phyloP scores from a whole-genome alignment of 2,888 invertebrate genomes.

The Geotrupes spiniger region DNA sequence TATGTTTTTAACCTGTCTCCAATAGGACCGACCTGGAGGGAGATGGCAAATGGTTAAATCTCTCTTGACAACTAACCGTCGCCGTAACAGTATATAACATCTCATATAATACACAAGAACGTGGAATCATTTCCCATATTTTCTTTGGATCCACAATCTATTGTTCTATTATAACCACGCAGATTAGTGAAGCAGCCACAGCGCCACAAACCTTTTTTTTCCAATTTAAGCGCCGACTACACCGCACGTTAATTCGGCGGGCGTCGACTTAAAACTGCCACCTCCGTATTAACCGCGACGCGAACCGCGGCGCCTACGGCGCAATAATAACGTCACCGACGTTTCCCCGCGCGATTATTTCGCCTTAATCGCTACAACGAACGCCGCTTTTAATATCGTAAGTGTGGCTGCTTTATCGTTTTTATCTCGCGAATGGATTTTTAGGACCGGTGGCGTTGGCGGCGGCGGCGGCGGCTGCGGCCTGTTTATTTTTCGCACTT shows the following conservation, averaged over 20 bases:
- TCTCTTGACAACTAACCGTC: no score
- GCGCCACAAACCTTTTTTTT: no score
- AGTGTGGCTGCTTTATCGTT: slow-evolving; percentile 46
- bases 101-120: no score
- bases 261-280: slow-evolving; percentile 36
- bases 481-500: slow-evolving; percentile 28
- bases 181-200: no score
- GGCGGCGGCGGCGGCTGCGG: slow-evolving; percentile 16
- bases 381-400: slow-evolving; percentile 46
- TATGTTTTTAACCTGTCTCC: no score
- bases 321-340: slow-evolving; percentile 41
- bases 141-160: no score
- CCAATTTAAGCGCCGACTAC: slow-evolving; percentile 5
- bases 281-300: slow-evolving; percentile 37
- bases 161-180: no score
- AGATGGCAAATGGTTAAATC: no score
- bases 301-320: slow-evolving; percentile 31
- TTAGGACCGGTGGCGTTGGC: no score
- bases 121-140: no score
- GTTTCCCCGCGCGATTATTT: slow-evolving; percentile 49
- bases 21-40: no score
- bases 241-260: slow-evolving; percentile 22
- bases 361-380: slow-evolving; percentile 43
- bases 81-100: no score
- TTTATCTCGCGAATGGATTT: slow-evolving; percentile 42